Base-by-base conservation (phyloP, 2,888 invertebrate genomes). In the Caenorhabditis doughertyi region DNA sequence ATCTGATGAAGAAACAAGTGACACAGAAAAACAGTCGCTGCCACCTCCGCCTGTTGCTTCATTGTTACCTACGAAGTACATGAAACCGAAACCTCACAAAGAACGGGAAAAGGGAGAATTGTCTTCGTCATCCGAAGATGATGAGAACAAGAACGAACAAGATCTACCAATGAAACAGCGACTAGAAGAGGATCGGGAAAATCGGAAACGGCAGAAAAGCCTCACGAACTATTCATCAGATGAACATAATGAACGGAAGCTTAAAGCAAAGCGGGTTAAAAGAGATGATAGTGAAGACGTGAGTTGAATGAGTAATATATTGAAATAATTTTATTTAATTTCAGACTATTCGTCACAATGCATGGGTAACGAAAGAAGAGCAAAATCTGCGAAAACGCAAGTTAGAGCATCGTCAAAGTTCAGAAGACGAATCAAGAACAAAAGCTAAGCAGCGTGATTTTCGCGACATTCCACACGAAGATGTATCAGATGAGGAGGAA, bases 401-500 rank as follows among this genome's bases (percentile, higher is more conserved):
- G 35, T 21, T 53, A 11, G 62, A 25, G 3, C 53, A 74, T 16
- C 64, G 58, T 23, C 35, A 18, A 9, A 73, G 74, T 49, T 65
- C 65, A 4, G 72, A 72, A 25, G 67, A 80, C 23, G 79, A 80
- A 23, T 35, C 44, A 4, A 62, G 53, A n/a, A 35, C 44, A 18
- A 70, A 70, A 11, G 47, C 64, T 9, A 77, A 77, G 18, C 70
- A 77, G 18, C 62, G 56, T 9, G 74, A 74, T 25, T 74, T 74
- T 23, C 65, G 56, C 16, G 73, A 73, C 23, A 65, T 74, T 32
- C 74, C 65, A 23, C 39, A 65, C 44, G 74, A 74, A 21, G 65
- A 77, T 62, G 68, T 77, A 9, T 77, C 77, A 3, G 77, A 77
- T 25, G 77, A 77, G 29, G 68, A 68, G 53, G 77, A 77, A 18